These are phyloP conservation scores for Drosophila tristis DNA, from an alignment of 1,140 invertebrate species.

Conservation along the genomic window DNA sequence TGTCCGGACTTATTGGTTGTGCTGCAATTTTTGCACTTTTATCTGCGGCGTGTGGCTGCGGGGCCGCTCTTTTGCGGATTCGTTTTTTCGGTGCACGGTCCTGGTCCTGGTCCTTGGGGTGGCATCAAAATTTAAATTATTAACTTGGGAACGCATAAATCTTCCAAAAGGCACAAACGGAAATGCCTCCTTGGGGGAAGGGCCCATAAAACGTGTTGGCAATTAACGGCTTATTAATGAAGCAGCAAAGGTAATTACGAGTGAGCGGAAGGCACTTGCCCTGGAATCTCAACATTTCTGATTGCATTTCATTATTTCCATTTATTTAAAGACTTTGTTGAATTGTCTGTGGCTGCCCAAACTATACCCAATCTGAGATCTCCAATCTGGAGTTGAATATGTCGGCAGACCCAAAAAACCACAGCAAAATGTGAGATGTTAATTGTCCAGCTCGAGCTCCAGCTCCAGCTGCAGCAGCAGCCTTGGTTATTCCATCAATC, in stretches of 20 bases:
- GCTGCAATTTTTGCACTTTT: constrained; percentile 44
- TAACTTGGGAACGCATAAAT: constrained; percentile 62
- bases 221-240: constrained; percentile 45
- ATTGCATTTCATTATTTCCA: constrained; percentile 5
- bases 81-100: constrained; percentile 13
- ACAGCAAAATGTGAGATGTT: constrained; percentile 21
- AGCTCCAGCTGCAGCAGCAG: no score
- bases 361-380: no score
- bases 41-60: constrained; percentile 14
- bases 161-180: constrained; percentile 19
- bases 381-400: no score
- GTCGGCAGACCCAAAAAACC: constrained; percentile 7
- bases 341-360: neutral
- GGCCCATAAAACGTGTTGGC: neutral
- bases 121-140: constrained; percentile 69
- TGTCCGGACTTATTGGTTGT: constrained; percentile 40
- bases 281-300: neutral
- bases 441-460: neutral
- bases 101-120: constrained; percentile 58
- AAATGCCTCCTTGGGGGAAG: constrained; percentile 22
- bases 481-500: no score
- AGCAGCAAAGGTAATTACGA: constrained; percentile 2
- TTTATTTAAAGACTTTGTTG: constrained; percentile 3
- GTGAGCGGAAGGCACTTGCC: no score
- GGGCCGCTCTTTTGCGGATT: neutral